Base-by-base conservation (phyloP, 2,888 invertebrate genomes). In the Bhutanitis thaidina region DNA sequence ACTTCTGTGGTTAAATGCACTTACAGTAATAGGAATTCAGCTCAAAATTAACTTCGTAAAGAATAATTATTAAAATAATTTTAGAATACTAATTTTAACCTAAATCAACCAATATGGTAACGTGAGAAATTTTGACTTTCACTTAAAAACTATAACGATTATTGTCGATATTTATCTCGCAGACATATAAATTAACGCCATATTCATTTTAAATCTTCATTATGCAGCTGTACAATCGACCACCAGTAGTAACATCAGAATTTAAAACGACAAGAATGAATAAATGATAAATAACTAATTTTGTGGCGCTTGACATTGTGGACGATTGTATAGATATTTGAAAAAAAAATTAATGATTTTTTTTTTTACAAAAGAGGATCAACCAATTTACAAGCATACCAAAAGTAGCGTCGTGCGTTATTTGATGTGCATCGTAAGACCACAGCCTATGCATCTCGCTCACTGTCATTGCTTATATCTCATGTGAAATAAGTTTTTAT, bases 61-160 rank as follows among this genome's bases (percentile, higher is more conserved):
- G 9, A 35, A 10, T 37, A 46, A 32, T 36, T 32, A 44, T 43
- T 38, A 30, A 30, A 34, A 40, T 39, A 36, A 45, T 41, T 40
- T 47, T 12, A 12, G 27, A 29, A 35, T 27, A 44, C 32, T 52
- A 36, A 52, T 48, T 53, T 49, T 37, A 41, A 50, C 48, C 43
- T 52, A 53, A 47, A 25, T 37, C 44, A 47, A 47, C 37, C 50
- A 27, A 40, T 41, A 47, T 52, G 56, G 56, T 56, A 56, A 56
- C 56, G 39, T 50, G 51, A 58, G 43, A 58, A 62, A 60, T 63
- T 61, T 62, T 56, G 59, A 61, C 56, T 60, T 60, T 54, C 43
- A 53, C 61, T 64, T 64, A 64, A 53, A 47, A 35, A 46, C 57
- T 61, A 59, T 43, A 56, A 56, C 36, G 44, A 57, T 66, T 67